These are phyloP conservation scores for Antechinus flavipes DNA, from an alignment of 2,113 vertebrate genomes.

Conservation along the genomic window DNA sequence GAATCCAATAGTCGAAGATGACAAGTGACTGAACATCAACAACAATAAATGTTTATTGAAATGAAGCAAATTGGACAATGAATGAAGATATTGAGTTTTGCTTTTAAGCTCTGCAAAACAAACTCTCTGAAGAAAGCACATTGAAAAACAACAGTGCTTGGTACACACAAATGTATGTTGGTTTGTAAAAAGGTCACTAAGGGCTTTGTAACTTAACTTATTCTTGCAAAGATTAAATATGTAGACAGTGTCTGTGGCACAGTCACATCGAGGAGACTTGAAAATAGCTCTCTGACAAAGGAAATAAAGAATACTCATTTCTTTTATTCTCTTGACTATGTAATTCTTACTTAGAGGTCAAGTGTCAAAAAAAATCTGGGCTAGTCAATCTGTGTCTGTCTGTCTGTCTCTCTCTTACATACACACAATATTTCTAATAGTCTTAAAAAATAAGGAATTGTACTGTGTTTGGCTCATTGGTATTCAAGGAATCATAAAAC, in stretches of 20 bases:
- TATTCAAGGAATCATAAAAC: background rate
- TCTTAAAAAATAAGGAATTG: background rate
- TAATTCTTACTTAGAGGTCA: background rate
- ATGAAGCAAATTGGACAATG: background rate
- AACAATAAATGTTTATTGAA: background rate
- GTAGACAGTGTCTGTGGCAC: background rate
- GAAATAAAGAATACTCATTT: constrained; percentile 38
- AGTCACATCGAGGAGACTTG: background rate
- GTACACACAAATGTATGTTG: background rate
- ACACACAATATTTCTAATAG: background rate
- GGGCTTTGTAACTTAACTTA: constrained; percentile 9
- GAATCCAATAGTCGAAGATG: background rate
- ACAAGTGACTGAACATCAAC: background rate
- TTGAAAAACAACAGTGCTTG: background rate
- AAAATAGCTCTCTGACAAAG: constrained; percentile 27
- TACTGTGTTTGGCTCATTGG: background rate
- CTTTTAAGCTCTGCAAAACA: constrained; percentile 42
- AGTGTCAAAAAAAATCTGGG: background rate
- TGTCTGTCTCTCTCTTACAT: background rate
- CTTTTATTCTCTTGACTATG: constrained; percentile 40
- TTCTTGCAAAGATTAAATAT: constrained; percentile 38
- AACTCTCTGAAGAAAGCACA: constrained; percentile 38
- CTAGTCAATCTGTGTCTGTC: background rate
- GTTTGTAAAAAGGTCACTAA: constrained; percentile 26
- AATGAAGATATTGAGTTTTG: background rate